Base-by-base conservation (phyloP, 53 echinoderm and acorn worm genomes). In the Luidia sarsii region DNA sequence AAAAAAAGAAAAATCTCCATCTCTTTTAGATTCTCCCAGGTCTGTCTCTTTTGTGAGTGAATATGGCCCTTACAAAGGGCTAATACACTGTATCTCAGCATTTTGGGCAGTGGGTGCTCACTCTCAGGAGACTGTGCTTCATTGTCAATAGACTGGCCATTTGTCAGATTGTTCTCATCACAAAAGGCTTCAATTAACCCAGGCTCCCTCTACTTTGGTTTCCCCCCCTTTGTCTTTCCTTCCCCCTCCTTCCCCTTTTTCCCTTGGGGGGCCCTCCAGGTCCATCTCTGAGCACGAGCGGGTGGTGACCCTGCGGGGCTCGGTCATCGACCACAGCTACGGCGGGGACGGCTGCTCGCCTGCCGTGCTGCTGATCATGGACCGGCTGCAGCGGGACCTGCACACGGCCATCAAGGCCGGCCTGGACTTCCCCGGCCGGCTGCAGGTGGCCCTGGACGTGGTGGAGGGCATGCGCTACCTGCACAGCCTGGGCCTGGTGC, bases 331-430 rank as follows among this genome's bases (percentile, higher is more conserved):
- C 64, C 94, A 94, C 38, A 87, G 83, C 46, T 96, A 96, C 33
- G 99, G 99, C 29, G 93, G 95, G 30, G 87, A 82, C 22, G 95
- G 95, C 24, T 92, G 89, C 77, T 91, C 94, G 27, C 87, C 89
- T 5, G 99, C 99, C 8, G 99, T 99, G 0, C 79, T 99, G 16
- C 81, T 99, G 7, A 88, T 99, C 59, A 99, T 99, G 99, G 99
- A 99, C 75, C 55, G 94, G 39, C 80, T 99, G 68, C 99, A 99
- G 80, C 61, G 87, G 43, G 99, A 99, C 52, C 82, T 99, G 19
- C 93, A 99, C 43, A 84, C 89, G 0, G 99, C 91, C 80, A 99
- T 99, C 87, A 99, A 99, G 85, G 87, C 64, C 33, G 87, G 87
- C 28, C 57, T 99, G 64, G 91, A 94, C 51, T 84, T 99, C 8